A percentile compares a stretch with the other conserved stretches of the same genome.
Conservation (phyloP, 2,888 invertebrate species). For the Sarcophaga subvicina region DNA sequence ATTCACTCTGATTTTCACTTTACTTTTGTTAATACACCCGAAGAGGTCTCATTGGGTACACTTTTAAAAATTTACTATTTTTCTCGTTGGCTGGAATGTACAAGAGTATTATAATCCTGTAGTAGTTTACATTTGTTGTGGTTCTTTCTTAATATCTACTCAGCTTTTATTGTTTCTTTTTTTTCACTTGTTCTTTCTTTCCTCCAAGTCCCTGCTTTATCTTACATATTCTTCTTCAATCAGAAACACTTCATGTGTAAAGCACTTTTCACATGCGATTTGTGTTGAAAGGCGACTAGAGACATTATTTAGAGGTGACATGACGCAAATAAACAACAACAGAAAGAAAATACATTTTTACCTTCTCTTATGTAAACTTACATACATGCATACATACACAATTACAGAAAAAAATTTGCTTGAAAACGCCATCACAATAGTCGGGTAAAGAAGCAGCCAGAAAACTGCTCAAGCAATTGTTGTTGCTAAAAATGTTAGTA, state of each 20-base stretch:
- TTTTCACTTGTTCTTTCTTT: not conserved
- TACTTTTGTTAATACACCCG: slow-evolving; percentile 19
- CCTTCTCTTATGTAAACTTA: not conserved
- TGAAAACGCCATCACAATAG: slow-evolving; percentile 4
- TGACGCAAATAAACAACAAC: slow-evolving; percentile 71
- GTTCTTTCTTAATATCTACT: not conserved
- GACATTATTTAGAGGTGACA: slow-evolving; percentile 79
- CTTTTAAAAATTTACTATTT: slow-evolving; percentile 28
- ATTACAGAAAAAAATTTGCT: not conserved
- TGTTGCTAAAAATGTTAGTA: not conserved
- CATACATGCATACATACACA: not conserved
- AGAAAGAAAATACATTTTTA: not conserved
- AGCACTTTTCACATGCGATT: slow-evolving; percentile 79
- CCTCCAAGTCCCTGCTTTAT: not conserved
- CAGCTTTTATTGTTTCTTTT: not conserved
- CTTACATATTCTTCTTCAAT: slow-evolving; percentile 27
- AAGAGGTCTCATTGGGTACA: slow-evolving; percentile 31
- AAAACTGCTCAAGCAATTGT: not conserved
- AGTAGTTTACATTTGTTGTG: slow-evolving; percentile 19
- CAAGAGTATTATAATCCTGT: slow-evolving; percentile 9
- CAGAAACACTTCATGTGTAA: slow-evolving; percentile 72
- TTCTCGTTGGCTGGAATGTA: slow-evolving; percentile 20
- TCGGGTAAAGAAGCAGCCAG: not conserved
- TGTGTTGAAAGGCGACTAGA: slow-evolving; percentile 78
- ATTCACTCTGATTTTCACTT: not conserved